Base-by-base conservation (phyloP, 2,113 vertebrate genomes). In the Phaethon lepturus region DNA sequence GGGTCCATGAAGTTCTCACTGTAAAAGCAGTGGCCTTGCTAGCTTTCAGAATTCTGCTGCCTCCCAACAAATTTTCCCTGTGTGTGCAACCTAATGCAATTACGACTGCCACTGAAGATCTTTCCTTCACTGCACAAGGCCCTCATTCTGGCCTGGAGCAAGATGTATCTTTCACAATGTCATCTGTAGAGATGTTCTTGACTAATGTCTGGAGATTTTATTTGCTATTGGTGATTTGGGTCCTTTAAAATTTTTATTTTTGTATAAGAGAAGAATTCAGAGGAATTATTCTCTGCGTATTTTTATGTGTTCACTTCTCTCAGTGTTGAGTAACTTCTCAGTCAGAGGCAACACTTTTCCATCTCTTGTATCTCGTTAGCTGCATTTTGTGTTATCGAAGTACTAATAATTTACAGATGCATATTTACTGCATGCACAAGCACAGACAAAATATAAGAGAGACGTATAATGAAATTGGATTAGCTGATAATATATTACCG, bases 11-110 rank as follows among this genome's bases (percentile, higher is more conserved):
- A 47, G 4, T 73, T 88, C 33, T 56, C 9, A n/a, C 53, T 79
- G 60, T 19, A 15, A 73, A 75, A 74, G 23, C 1, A 1, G 25
- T 71, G 20, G 26, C 17, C 22, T 71, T 0, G 0, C 13, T 68
- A 53, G 29, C 44, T 73, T 13, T 83, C 77, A 25, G 6, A 73
- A 62, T 53, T 31, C n/a, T 81, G 33, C 29, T 2, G 2, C 28
- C 9, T 92, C 42, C 29, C 42, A 78, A 9, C 3, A 47, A 2
- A 4, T 28, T 74, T 84, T 50, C 13, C 9, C 14, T 35, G 1
- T 44, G 40, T 25, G 71, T 50, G 17, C 31, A 74, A 55, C 13
- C 44, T 49, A 55, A 49, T 42, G 60, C 23, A 72, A 60, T 10
- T 24, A n/a, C 0, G 0, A 10, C 47, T 75, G 17, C 60, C 19